These are phyloP conservation scores for Calliopsis andreniformis DNA, from an alignment of 1,140 invertebrate genomes.

Conservation along the genomic window DNA sequence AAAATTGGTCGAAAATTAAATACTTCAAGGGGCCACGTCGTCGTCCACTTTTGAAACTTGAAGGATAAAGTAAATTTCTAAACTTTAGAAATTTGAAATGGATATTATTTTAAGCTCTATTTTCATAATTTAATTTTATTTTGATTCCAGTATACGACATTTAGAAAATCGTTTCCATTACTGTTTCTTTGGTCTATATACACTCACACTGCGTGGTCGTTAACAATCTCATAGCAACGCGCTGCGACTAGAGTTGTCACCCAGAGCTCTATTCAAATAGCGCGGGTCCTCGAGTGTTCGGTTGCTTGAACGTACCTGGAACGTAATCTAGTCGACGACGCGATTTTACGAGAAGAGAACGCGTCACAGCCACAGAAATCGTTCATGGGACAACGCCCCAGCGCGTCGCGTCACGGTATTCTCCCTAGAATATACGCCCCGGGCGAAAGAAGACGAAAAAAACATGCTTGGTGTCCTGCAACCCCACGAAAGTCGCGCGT, in stretches of 20 bases:
- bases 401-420: slow-evolving; percentile 24
- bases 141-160: too few species aligned
- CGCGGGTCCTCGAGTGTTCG: slow-evolving; percentile 30
- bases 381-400: slow-evolving; percentile 44
- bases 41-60: too few species aligned
- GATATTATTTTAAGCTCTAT: too few species aligned
- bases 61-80: too few species aligned
- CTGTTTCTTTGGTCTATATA: not conserved
- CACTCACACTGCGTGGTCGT: not conserved
- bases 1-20: too few species aligned
- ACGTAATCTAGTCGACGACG: slow-evolving; percentile 56
- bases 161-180: too few species aligned
- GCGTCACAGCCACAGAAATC: slow-evolving; percentile 47
- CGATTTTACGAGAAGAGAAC: slow-evolving; percentile 37
- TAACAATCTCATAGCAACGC: slow-evolving; percentile 37
- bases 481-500: not conserved
- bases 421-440: slow-evolving; percentile 1
- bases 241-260: slow-evolving; percentile 41
- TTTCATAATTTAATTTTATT: too few species aligned
- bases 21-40: too few species aligned
- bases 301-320: slow-evolving; percentile 48
- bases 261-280: slow-evolving; percentile 55
- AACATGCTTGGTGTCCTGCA: not conserved
- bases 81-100: too few species aligned
- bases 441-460: slow-evolving; percentile 1